A percentile compares a stretch with the other conserved stretches of the same genome.
Conservation (phyloP, 2,888 invertebrate species). For the Diachrysia chrysitis region DNA sequence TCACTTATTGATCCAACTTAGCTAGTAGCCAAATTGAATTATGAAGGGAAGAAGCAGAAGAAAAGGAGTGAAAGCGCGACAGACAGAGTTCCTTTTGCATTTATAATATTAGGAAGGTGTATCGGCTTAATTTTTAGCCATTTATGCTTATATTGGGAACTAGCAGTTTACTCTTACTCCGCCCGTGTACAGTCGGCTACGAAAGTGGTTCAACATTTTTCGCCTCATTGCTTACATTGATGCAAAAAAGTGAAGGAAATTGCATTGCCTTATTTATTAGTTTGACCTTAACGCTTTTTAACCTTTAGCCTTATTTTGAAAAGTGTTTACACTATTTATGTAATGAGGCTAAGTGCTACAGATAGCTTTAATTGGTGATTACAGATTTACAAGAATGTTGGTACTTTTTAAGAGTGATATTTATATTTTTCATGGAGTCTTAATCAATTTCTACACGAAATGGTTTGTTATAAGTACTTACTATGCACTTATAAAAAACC, state of each 20-base stretch:
- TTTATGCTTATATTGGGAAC: no score
- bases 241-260: neutral
- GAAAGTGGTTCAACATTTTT: conserved; percentile 21
- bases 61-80: no score
- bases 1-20: no score
- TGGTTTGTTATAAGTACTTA: no score
- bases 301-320: conserved; percentile 1
- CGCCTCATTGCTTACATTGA: neutral
- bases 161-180: neutral
- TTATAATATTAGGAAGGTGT: no score
- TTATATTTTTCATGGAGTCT: no score
- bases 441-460: no score
- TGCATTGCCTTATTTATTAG: conserved; percentile 1
- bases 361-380: neutral
- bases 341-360: conserved; percentile 1
- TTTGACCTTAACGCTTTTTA: conserved; percentile 2
- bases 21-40: no score
- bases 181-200: neutral
- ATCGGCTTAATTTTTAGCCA: no score
- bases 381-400: neutral
- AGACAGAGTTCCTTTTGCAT: no score
- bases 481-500: no score
- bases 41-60: no score
- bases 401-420: neutral
- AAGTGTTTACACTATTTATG: conserved; percentile 1